phyloP scores from a whole-genome alignment of 2,113 vertebrate genomes.

The Gila orcuttii region DNA sequence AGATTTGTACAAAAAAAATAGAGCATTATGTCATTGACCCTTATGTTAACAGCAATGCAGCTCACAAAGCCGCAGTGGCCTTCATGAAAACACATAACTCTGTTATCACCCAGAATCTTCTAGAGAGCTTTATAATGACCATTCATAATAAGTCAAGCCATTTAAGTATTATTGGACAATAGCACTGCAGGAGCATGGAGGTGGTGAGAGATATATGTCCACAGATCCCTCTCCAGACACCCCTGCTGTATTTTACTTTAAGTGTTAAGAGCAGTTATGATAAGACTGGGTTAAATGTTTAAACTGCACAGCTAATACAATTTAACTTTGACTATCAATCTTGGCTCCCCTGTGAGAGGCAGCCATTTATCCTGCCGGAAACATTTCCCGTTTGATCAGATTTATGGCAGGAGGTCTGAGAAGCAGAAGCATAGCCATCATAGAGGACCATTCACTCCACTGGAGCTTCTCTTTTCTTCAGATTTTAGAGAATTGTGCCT shows the following conservation, averaged over 20 bases:
- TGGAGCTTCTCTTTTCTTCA: background rate
- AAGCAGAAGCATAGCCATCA: constrained; percentile 13
- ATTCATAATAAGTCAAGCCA: constrained; percentile 18
- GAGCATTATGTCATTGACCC: background rate
- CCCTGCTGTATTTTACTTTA: constrained; percentile 77
- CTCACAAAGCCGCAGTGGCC: background rate
- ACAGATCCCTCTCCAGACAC: constrained; percentile 53
- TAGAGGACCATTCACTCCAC: background rate
- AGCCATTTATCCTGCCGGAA: constrained; percentile 78
- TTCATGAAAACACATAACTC: background rate
- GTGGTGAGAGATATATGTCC: constrained; percentile 40
- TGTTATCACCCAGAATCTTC: background rate
- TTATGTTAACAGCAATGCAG: background rate
- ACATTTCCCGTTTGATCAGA: constrained; percentile 81
- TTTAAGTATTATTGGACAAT: constrained; percentile 28
- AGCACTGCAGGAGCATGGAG: constrained; percentile 5
- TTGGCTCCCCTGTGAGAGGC: constrained; percentile 74
- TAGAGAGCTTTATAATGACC: constrained; percentile 16
- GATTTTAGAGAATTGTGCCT: background rate
- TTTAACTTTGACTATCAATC: constrained; percentile 91
- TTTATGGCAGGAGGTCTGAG: constrained; percentile 75
- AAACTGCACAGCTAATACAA: constrained; percentile 85
- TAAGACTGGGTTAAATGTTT: constrained; percentile 92
- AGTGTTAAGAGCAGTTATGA: constrained; percentile 91
- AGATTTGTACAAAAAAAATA: background rate